Conservation (phyloP, 2,888 invertebrate species). For the Tachystola acroxantha region DNA sequence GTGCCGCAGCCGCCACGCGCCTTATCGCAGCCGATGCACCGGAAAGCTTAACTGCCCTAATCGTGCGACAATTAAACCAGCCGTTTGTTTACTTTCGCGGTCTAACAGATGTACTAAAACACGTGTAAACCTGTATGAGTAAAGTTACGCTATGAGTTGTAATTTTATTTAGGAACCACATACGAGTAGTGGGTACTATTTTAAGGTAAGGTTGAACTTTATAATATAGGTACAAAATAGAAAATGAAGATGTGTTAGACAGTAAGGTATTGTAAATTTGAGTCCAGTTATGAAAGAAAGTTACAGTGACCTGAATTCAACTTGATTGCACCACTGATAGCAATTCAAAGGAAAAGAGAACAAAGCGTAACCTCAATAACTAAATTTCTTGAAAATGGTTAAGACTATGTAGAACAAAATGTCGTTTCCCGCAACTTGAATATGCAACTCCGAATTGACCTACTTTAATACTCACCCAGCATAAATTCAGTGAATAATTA, state of each 20-base stretch:
- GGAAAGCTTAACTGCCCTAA: slow-evolving; percentile 72
- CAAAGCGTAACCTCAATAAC: neutral
- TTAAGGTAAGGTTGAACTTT: no score
- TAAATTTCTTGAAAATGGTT: neutral
- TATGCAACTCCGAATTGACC: slow-evolving; percentile 7
- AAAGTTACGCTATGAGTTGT: no score
- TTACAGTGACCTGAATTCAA: no score
- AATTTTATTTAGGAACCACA: no score
- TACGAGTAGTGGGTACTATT: no score
- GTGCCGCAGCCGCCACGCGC: slow-evolving; percentile 37
- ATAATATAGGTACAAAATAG: no score
- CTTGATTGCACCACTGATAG: no score
- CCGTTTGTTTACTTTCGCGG: slow-evolving; percentile 66
- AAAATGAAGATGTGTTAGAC: no score
- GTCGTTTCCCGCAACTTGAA: slow-evolving; percentile 5
- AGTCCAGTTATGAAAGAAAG: no score
- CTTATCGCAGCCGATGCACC: slow-evolving; percentile 60
- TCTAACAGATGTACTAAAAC: slow-evolving; percentile 10
- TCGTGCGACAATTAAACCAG: slow-evolving; percentile 65
- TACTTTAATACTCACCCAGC: slow-evolving; percentile 3
- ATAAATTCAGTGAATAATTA: slow-evolving; percentile 9
- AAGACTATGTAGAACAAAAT: neutral
- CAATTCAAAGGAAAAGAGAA: no score
- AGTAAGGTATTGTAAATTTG: no score
- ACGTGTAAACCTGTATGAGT: no score